Conservation (phyloP, 2,113 vertebrate species). For the mouse (Mus musculus) region GRCm39 chrX:84610501-84611000, state of each 20-base stretch:
- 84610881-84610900: conserved; percentile 27
- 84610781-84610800: not conserved
- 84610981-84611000: conserved; percentile 34
- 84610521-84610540: conserved; percentile 2
- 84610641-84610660: not conserved
- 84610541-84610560: conserved; percentile 40
- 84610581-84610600: conserved; percentile 26
- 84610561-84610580: not conserved
- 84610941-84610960: not conserved
- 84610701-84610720: not conserved
- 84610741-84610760: not conserved
- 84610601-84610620: conserved; percentile 17
- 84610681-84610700: not conserved
- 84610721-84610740: not conserved
- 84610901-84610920: conserved; percentile 21
- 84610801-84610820: not conserved
- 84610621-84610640: conserved; percentile 36
- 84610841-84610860: not conserved
- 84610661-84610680: not conserved
- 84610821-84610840: not conserved
- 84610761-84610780: not conserved
- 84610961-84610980: conserved; percentile 6
- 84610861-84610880: conserved; percentile 1
- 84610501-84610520: conserved; percentile 41
- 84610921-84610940: not conserved